Conservation (phyloP, 2,797 vertebrate species). For the Lophotriccus pileatus region DNA sequence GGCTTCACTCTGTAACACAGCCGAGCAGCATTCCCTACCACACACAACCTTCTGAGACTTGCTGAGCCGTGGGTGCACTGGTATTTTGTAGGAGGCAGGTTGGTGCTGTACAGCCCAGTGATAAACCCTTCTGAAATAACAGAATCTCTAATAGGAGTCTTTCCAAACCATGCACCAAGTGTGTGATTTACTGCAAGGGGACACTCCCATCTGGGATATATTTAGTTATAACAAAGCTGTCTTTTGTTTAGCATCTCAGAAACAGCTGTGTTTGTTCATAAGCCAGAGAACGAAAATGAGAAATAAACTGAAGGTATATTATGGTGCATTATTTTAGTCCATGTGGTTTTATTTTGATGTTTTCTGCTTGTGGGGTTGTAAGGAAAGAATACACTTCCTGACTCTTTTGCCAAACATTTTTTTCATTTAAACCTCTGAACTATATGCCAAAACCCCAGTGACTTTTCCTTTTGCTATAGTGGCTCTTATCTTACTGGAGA, state of each 20-base stretch:
- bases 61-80: rapidly evolving
- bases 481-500: not conserved
- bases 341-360: not conserved
- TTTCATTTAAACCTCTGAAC: not conserved
- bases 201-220: conserved; percentile 21
- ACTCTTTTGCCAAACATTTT: not conserved
- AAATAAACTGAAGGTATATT: not conserved
- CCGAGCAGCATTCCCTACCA: not conserved
- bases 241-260: conserved; percentile 20
- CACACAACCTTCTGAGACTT: not conserved
- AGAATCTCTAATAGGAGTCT: not conserved
- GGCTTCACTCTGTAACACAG: rapidly evolving
- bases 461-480: not conserved
- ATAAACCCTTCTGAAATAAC: not conserved
- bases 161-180: not conserved
- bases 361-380: not conserved
- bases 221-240: conserved; percentile 35
- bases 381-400: not conserved
- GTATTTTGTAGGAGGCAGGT: not conserved
- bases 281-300: not conserved
- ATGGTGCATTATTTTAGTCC: not conserved
- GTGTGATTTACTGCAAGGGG: not conserved
- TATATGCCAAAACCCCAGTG: not conserved
- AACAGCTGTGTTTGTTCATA: conserved; percentile 28
- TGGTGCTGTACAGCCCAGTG: not conserved